These are phyloP conservation scores for Ptiloglossa arizonensis DNA, from an alignment of 1,140 invertebrate genomes.

Conservation along the genomic window DNA sequence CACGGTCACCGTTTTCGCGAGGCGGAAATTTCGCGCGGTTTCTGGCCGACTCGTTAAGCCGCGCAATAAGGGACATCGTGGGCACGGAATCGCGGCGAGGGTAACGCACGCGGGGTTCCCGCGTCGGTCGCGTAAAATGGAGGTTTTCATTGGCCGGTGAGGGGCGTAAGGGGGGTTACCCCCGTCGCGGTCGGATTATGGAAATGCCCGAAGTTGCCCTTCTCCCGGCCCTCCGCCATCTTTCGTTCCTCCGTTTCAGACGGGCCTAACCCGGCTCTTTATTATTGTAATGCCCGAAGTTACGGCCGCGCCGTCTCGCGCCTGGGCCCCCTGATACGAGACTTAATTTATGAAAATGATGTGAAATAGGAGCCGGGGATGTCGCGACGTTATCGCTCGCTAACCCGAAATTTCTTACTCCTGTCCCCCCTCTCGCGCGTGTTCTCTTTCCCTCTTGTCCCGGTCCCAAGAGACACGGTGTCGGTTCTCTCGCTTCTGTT, in stretches of 20 bases:
- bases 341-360: slow-evolving; percentile 74
- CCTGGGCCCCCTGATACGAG: slow-evolving; percentile 64
- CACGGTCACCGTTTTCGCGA: slow-evolving; percentile 6
- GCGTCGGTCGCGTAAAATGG: slow-evolving; percentile 67
- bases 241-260: slow-evolving; percentile 11
- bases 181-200: slow-evolving; percentile 75
- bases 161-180: slow-evolving; percentile 20
- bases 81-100: slow-evolving; percentile 10
- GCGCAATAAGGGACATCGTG: slow-evolving; percentile 16
- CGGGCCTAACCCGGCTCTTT: slow-evolving; percentile 74
- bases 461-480: not conserved
- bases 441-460: not conserved
- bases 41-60: slow-evolving; percentile 31
- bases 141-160: slow-evolving; percentile 74
- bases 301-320: slow-evolving; percentile 68
- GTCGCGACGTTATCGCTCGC: slow-evolving; percentile 55
- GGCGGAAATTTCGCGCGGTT: slow-evolving; percentile 30
- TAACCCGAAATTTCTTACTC: slow-evolving; percentile 57
- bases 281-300: slow-evolving; percentile 79
- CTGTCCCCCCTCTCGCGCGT: not conserved
- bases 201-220: slow-evolving; percentile 69
- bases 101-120: slow-evolving; percentile 23
- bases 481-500: not conserved
- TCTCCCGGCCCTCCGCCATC: slow-evolving; percentile 42
- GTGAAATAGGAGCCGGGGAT: slow-evolving; percentile 68